phyloP scores from a whole-genome alignment of 2,888 invertebrate species.

The Cephonodes hylas region DNA sequence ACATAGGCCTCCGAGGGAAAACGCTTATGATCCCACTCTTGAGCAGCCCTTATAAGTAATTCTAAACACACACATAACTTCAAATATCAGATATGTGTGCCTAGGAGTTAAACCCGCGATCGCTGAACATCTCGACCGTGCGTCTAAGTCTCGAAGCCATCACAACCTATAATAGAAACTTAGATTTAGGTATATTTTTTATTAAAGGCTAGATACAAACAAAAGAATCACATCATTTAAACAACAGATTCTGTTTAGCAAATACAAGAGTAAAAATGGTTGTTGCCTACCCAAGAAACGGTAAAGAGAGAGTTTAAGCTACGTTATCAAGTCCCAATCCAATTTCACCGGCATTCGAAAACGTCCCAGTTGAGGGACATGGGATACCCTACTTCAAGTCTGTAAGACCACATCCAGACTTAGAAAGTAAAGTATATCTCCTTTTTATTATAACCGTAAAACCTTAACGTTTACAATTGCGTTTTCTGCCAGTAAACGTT shows the following conservation, averaged over 20 bases:
- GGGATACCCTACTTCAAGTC: slow-evolving; percentile 26
- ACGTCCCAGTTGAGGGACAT: slow-evolving; percentile 26
- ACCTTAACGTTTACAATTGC: slow-evolving; percentile 11
- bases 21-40: too few species aligned
- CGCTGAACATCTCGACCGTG: too few species aligned
- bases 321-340: slow-evolving; percentile 39
- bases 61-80: too few species aligned
- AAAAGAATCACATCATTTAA: neutral
- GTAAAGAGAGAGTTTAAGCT: neutral
- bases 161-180: too few species aligned
- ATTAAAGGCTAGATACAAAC: too few species aligned
- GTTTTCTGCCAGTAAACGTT: slow-evolving; percentile 12
- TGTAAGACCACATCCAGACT: neutral
- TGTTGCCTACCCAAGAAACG: slow-evolving; percentile 1
- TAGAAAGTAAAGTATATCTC: neutral
- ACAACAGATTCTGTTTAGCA: neutral
- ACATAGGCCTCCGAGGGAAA: too few species aligned
- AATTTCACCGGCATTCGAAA: slow-evolving; percentile 35
- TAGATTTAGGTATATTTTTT: too few species aligned
- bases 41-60: too few species aligned
- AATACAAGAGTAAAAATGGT: neutral
- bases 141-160: too few species aligned
- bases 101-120: too few species aligned
- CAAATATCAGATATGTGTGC: too few species aligned
- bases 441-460: slow-evolving; percentile 9